Conservation (phyloP, 2,888 invertebrate genomes). For the Drosophila tripunctata region DNA sequence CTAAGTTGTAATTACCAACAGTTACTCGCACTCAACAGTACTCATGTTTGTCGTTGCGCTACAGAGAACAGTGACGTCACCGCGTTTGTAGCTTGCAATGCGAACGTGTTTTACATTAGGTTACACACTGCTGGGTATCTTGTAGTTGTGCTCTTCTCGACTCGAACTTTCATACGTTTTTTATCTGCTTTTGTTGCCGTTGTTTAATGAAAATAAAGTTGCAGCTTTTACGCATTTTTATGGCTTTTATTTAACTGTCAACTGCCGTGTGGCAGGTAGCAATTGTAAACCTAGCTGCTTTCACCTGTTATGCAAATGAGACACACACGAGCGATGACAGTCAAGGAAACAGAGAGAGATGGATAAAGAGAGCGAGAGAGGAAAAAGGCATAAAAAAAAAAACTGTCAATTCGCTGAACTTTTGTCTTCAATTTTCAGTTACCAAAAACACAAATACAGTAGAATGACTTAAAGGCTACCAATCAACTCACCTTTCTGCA, state of each 20-base stretch:
- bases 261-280: slow-evolving; percentile 26
- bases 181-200: slow-evolving; percentile 7
- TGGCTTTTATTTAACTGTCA: slow-evolving; percentile 71
- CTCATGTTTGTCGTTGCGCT: too few relatives aligned
- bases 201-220: slow-evolving; percentile 74
- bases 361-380: not conserved
- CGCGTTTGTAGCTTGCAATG: not conserved
- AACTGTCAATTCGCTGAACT: slow-evolving; percentile 69
- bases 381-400: slow-evolving; percentile 48
- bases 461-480: slow-evolving; percentile 47
- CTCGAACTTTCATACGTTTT: not conserved
- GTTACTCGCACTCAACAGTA: too few relatives aligned
- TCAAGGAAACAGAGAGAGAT: not conserved
- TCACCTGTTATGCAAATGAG: slow-evolving; percentile 70
- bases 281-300: slow-evolving; percentile 18
- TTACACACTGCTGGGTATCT: not conserved
- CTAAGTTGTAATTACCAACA: too few relatives aligned
- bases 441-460: slow-evolving; percentile 12
- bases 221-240: slow-evolving; percentile 77
- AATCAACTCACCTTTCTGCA: slow-evolving; percentile 19
- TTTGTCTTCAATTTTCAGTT: slow-evolving; percentile 69
- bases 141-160: not conserved
- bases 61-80: too few relatives aligned
- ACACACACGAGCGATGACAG: not conserved
- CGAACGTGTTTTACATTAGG: not conserved